These are phyloP conservation scores for Hyphantria cunea DNA, from an alignment of 1,140 invertebrate genomes.

Conservation along the genomic window DNA sequence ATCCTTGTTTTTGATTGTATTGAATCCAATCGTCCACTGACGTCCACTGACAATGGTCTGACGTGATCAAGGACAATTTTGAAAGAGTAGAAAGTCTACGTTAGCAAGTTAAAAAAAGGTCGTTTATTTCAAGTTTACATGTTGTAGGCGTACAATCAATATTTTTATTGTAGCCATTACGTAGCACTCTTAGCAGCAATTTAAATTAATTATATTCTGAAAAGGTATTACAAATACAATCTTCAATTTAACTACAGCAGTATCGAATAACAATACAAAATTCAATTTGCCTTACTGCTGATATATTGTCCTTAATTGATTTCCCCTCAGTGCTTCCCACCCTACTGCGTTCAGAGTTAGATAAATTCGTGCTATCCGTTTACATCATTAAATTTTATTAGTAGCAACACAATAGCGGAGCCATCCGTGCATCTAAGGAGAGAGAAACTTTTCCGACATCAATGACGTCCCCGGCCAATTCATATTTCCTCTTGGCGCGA, in stretches of 20 bases:
- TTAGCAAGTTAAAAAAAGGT: too few species aligned
- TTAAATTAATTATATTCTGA: conserved; percentile 5
- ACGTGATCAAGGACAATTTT: too few species aligned
- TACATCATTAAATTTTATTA: conserved; percentile 82
- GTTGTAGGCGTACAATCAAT: too few species aligned
- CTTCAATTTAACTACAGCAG: conserved; percentile 36
- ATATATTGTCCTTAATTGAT: conserved; percentile 71
- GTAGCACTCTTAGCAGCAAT: not conserved
- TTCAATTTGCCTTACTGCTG: conserved; percentile 56
- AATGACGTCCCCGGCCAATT: conserved; percentile 67
- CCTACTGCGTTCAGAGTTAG: conserved; percentile 55
- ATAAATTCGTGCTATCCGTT: conserved; percentile 79
- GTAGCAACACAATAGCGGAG: conserved; percentile 66
- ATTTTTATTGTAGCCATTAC: conserved; percentile 33
- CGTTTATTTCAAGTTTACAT: not conserved
- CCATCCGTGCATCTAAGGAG: conserved; percentile 51
- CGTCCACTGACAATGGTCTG: too few species aligned
- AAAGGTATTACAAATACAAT: too few species aligned
- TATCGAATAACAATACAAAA: conserved; percentile 57
- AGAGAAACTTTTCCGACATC: conserved; percentile 66
- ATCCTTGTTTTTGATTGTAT: too few species aligned
- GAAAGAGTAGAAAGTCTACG: too few species aligned
- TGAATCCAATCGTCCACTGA: too few species aligned
- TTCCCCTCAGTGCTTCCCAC: conserved; percentile 60
- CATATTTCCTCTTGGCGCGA: conserved; percentile 76